Evolutionary conservation across 2,797 vertebrate genomes (phyloP), one percentile per base, ranked within the genome.

Genomic region (Eulemur coronatus): DNA sequence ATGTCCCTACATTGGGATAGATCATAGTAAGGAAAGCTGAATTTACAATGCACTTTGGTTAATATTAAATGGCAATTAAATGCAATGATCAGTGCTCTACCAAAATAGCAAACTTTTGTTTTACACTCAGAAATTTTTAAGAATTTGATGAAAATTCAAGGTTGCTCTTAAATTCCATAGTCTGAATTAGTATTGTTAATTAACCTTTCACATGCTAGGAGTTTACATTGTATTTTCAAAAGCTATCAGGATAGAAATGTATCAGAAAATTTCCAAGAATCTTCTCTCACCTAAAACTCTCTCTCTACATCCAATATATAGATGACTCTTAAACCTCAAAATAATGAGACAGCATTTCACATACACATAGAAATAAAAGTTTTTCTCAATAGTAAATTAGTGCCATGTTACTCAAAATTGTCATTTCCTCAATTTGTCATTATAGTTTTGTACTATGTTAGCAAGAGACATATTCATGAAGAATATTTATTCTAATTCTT

Each of bases 101-200:
- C 80, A 86, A 94, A 76, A n/a, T 6, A 67, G 57, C 20, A 78
- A 59, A 72, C 38, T 38, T 82, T 85, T 95, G 30, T 80, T 96
- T 61, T 41, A 70, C 2, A 57, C 26, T 46, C 38, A 76, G 46
- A 76, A 61, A 79, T 43, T 26, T 78, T 73, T 30, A 88, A 93
- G 35, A 88, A 93, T 76, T 70, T 76, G 33, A 50, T 81, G 38
- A 81, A 59, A 93, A 69, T 78, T 94, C 55, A 65, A 65, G 0
- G 6, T 63, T 80, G 57, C 20, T 8, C 26, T 87, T 73, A 76
- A 46, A 33, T 61, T 14, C 70, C 43, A 79, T n/a, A 94, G 38
- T 50, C 38, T 24, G 22, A 78, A 76, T 75, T 81, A 79, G 63
- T 73, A 82, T 30, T 69, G 28, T 11, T 67, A 65, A 28, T 55